Percentiles rank a stretch among this genome's conserved stretches.
Evolutionary conservation across 2,797 vertebrate species (phyloP).

Genomic region (Eulemur coronatus): DNA sequence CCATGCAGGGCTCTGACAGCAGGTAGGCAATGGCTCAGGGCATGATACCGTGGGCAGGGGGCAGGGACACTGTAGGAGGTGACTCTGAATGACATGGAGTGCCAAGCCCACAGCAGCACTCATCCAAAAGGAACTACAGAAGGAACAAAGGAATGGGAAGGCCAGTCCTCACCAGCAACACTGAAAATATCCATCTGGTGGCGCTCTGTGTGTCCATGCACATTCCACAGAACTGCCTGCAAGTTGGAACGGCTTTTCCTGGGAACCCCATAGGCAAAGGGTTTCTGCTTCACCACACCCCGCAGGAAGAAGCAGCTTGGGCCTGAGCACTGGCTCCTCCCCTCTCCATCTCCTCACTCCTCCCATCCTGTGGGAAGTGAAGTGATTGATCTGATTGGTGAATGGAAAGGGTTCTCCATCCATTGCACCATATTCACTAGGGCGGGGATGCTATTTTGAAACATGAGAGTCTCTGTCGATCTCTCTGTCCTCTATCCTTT

Average conservation of each 20-base stretch:
- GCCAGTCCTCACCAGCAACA: background rate
- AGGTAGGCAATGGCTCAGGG: conserved; percentile 12
- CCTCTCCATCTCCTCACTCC: background rate
- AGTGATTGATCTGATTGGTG: background rate
- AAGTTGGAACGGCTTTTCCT: background rate
- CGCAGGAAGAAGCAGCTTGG: background rate
- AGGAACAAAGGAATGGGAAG: background rate
- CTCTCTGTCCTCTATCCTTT: background rate
- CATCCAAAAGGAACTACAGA: background rate
- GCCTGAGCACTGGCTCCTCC: background rate
- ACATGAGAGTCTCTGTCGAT: background rate
- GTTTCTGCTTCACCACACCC: background rate
- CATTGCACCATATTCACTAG: background rate
- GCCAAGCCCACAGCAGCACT: background rate
- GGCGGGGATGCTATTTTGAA: background rate
- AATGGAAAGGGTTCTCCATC: background rate
- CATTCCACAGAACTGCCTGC: background rate
- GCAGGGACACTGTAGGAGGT: background rate
- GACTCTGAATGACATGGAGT: background rate
- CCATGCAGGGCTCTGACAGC: conserved; percentile 25
- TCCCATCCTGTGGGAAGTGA: background rate
- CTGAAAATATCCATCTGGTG: background rate
- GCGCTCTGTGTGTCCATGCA: background rate
- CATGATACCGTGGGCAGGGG: background rate
- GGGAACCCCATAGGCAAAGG: background rate